Evolutionary conservation across 2,797 vertebrate genomes (phyloP), one percentile per base, ranked within the genome.

Genomic region (Smutsia gigantea): DNA sequence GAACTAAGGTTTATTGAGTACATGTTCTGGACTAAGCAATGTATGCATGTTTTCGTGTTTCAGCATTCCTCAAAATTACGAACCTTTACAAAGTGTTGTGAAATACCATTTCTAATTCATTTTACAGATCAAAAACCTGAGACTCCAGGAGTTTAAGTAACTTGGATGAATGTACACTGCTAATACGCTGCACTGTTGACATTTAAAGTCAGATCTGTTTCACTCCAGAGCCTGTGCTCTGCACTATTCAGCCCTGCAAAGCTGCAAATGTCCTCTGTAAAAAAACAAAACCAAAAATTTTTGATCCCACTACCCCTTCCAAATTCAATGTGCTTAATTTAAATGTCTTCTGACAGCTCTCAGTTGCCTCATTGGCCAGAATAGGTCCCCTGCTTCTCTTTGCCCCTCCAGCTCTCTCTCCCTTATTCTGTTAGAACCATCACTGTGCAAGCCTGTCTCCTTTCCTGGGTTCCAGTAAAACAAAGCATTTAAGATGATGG

Each of bases 41-140:
- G 68, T 71, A 63, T n/a, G 6, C 75, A 14, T 53, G 46, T 82
- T 81, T 88, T 92, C 37, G 90, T 53, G 77, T 51, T 86, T 93
- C 29, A 57, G 9, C 53, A 77, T 78, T 4, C 1, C 23, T 93
- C 83, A 66, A 63, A 94, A 92, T 78, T 72, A 89, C 1, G 29
- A 91, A 74, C 11, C 7, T 85, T 95, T 23, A 29, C 19, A 51
- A 19, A 37, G 10, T 74, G 42, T 34, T 82, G 21, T 86, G 63
- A 83, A 66, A 94, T 49, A 46, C 13, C 37, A 93, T 81, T 82
- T 46, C 23, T 78, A 94, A 92, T 68, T 96, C 39, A 85, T 90
- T 81, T 93, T 61, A 27, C 59, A 61, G 66, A 96, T 82, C 19
- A 85, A 83, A 95, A 61, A 2, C 12, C 49, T 1, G 4, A 78